Base-by-base conservation (phyloP, 2,888 invertebrate species). In the Timema podura region DNA sequence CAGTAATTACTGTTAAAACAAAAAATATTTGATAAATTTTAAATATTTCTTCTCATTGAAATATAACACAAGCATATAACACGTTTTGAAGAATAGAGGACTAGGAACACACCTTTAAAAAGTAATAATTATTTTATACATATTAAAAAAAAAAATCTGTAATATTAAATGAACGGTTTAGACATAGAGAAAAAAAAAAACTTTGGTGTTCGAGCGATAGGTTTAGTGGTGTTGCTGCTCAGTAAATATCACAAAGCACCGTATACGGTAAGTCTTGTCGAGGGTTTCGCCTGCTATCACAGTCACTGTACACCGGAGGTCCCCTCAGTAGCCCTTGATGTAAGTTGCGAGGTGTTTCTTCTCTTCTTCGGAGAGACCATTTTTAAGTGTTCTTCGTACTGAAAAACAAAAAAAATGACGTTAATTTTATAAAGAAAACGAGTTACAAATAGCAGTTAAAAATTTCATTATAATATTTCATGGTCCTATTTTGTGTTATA, bases 371-470 rank as follows among this genome's bases (percentile, higher is more conserved):
- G 90, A 89, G 77, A 93, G 84, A 76, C 92, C 92, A 81, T 90
- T 91, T 80, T 91, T 91, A 78, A 92, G 83, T 74, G 92, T 92
- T 82, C 92, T 87, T 81, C 92, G 87, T 83, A 93, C 92, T 92
- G 84, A 64, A 86, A 86, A 71, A 70, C 16, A 70, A 69, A 67
- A 69, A 67, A 16, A 65, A 45, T 9, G 15, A 54, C 8, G 13
- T 65, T 15, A 46, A 54, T 59, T 65, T n/a, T 13, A 30, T 30
- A 30, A 30, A 30, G 3, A 30, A 30, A 30, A 30, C 30, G 3
- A 30, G 30, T 30, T 3, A 30, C 30, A 30, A 30, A 30, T 30
- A 30, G n/a, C n/a, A n/a, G n/a, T n/a, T n/a, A n/a, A n/a, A n/a
- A n/a, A 30, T 3, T 30, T 30, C 3, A 30, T 30, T 1, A 30